Conservation (phyloP, 1,140 invertebrate genomes). For the Palaemon carinicauda region DNA sequence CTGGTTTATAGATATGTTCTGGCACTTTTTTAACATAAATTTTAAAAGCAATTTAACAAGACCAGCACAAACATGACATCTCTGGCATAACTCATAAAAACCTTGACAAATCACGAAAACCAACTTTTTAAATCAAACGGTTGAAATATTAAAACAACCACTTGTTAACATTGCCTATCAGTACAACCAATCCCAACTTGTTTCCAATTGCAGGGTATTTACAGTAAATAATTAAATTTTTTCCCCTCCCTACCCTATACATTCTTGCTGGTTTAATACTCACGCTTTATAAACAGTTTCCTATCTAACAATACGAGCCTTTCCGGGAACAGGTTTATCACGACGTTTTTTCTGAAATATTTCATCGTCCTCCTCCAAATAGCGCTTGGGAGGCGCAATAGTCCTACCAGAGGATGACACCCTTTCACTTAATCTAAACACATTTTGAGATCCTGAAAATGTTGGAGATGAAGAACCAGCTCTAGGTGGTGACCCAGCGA, state of each 20-base stretch:
- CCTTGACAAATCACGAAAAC: no score
- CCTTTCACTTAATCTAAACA: slow-evolving; percentile 46
- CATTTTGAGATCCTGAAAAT: slow-evolving; percentile 16
- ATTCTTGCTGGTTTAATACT: not conserved
- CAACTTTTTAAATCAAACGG: no score
- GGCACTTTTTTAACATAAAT: no score
- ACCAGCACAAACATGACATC: no score
- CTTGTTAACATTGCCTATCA: no score
- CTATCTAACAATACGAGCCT: slow-evolving; percentile 36
- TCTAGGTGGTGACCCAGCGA: not conserved
- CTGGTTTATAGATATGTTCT: no score
- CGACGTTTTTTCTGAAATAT: slow-evolving; percentile 27
- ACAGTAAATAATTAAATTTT: not conserved
- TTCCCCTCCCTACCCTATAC: not conserved
- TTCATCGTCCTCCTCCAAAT: slow-evolving; percentile 35
- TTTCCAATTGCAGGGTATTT: not conserved
- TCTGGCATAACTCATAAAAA: no score
- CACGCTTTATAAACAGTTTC: not conserved
- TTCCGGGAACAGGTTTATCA: slow-evolving; percentile 14
- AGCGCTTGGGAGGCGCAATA: slow-evolving; percentile 41
- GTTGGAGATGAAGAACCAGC: slow-evolving; percentile 11
- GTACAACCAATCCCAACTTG: no score
- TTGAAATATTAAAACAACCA: no score
- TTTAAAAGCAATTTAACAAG: no score
- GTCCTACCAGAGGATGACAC: slow-evolving; percentile 40